These are phyloP conservation scores for Vimba vimba DNA, from an alignment of 2,113 vertebrate genomes.

Conservation along the genomic window DNA sequence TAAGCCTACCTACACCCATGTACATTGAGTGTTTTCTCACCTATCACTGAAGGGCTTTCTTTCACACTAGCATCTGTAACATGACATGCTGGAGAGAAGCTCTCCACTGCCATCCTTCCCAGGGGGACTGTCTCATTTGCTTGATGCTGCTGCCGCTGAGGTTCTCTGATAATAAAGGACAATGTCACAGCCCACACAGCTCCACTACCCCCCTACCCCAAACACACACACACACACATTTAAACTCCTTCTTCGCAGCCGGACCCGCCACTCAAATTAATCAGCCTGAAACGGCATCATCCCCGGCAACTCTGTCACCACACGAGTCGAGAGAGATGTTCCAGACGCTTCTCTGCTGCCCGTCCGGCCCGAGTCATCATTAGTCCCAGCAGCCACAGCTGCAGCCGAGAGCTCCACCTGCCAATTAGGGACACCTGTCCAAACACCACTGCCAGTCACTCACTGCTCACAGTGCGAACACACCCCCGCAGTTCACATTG, in stretches of 20 bases:
- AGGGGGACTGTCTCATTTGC: slow-evolving; percentile 49
- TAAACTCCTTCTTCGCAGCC: neutral
- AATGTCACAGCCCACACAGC: slow-evolving; percentile 42
- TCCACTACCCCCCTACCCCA: neutral
- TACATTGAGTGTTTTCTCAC: neutral
- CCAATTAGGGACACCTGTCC: slow-evolving; percentile 52
- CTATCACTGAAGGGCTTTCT: neutral
- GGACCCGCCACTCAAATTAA: slow-evolving; percentile 56
- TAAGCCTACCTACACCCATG: neutral
- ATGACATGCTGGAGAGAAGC: slow-evolving; percentile 16
- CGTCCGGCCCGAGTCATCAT: slow-evolving; percentile 27
- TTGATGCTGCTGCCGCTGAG: slow-evolving; percentile 35
- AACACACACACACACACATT: neutral
- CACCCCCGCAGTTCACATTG: slow-evolving; percentile 21
- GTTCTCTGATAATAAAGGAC: slow-evolving; percentile 54
- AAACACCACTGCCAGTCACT: slow-evolving; percentile 23
- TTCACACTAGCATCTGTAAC: slow-evolving; percentile 9
- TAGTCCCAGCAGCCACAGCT: slow-evolving; percentile 54
- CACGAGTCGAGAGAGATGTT: slow-evolving; percentile 26
- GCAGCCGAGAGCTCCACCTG: slow-evolving; percentile 43
- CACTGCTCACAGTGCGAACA: neutral
- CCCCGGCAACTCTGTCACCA: slow-evolving; percentile 35
- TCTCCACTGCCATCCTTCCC: slow-evolving; percentile 33
- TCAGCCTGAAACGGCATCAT: slow-evolving; percentile 49
- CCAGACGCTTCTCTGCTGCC: slow-evolving; percentile 47